These are phyloP conservation scores for Cecidostiba fungosa DNA, from an alignment of 2,888 invertebrate species.

Conservation along the genomic window DNA sequence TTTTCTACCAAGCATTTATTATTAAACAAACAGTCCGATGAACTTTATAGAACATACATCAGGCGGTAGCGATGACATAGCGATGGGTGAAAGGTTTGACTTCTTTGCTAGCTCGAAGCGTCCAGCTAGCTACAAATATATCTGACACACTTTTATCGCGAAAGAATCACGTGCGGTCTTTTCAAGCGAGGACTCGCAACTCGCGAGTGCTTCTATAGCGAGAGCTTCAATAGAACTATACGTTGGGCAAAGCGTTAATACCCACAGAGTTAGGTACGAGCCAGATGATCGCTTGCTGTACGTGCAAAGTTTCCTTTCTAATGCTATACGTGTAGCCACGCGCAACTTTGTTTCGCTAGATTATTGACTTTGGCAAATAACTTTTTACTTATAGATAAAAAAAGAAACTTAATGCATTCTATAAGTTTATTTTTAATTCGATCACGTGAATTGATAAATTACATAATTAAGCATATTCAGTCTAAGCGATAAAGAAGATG, in stretches of 20 bases:
- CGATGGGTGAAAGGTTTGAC: not conserved
- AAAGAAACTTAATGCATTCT: too few relatives aligned
- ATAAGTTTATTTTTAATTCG: too few relatives aligned
- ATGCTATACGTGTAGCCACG: not conserved
- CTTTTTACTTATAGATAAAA: not conserved
- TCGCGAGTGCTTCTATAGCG: not conserved
- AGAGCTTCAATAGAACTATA: too few relatives aligned
- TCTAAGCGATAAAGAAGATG: too few relatives aligned
- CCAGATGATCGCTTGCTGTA: not conserved
- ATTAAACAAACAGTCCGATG: conserved; percentile 34
- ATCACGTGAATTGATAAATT: not conserved
- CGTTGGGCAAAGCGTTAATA: not conserved
- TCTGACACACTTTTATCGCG: conserved; percentile 20
- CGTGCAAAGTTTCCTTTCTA: not conserved
- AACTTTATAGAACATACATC: conserved; percentile 18
- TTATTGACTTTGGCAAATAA: not conserved
- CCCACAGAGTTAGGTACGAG: not conserved
- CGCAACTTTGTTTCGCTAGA: not conserved
- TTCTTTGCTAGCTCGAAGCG: not conserved
- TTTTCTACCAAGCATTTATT: not conserved
- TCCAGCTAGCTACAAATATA: not conserved
- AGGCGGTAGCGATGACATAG: not conserved
- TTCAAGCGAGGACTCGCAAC: not conserved
- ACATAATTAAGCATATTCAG: not conserved
- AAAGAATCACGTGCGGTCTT: not conserved